phyloP scores from a whole-genome alignment of 2,113 vertebrate species.

The Struthidea cinerea region DNA sequence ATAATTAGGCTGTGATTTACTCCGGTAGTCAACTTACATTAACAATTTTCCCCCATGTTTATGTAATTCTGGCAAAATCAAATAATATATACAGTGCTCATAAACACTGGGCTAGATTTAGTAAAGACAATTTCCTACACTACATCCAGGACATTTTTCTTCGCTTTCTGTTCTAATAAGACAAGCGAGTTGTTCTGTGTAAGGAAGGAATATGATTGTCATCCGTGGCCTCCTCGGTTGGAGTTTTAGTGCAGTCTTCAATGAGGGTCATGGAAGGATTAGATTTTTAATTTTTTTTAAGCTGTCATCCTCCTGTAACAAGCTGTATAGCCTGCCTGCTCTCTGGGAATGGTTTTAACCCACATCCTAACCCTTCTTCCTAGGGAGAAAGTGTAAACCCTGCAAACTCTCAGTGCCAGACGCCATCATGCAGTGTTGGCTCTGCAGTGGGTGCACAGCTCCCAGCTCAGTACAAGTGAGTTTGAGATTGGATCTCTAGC shows the following conservation, averaged over 20 bases:
- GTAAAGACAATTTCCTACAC: constrained; percentile 50
- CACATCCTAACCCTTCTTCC: neutral
- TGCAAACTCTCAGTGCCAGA: neutral
- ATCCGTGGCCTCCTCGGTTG: neutral
- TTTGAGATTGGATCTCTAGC: neutral
- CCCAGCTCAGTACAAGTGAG: neutral
- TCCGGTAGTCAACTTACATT: constrained; percentile 36
- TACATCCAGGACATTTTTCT: constrained; percentile 32
- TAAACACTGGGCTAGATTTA: constrained; percentile 31
- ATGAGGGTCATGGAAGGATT: neutral
- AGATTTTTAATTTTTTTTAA: neutral
- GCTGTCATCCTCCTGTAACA: neutral
- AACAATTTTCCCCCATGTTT: neutral
- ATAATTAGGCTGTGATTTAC: constrained; percentile 50
- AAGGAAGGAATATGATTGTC: neutral
- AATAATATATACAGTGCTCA: constrained; percentile 32
- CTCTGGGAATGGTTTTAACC: neutral
- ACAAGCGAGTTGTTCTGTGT: neutral
- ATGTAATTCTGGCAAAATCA: constrained; percentile 45
- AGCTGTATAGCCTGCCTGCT: neutral
- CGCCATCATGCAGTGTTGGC: rapidly evolving
- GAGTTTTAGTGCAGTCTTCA: neutral
- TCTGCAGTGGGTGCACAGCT: neutral
- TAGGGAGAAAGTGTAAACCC: neutral
- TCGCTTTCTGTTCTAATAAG: neutral